A percentile compares a stretch with the other conserved stretches of the same genome.
Evolutionary conservation across 2,113 vertebrate species (phyloP).

Genomic region (Raja brachyura): DNA sequence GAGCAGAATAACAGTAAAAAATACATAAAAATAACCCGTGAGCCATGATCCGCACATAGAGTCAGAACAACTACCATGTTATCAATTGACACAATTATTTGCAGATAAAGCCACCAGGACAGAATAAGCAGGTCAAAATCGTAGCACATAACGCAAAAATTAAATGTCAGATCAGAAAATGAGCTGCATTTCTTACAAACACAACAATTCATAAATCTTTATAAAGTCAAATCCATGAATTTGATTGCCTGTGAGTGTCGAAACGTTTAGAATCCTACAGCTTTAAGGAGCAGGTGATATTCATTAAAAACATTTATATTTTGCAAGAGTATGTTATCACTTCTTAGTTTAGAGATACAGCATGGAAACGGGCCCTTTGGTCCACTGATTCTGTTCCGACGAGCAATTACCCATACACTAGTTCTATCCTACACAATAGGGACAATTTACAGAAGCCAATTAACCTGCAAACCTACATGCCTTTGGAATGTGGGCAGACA

Average conservation of each 20-base stretch:
- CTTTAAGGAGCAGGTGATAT: neutral
- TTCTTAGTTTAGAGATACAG: too few species aligned
- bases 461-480: too few species aligned
- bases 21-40: neutral
- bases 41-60: neutral
- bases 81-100: neutral
- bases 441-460: too few species aligned
- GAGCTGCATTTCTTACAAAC: constrained; percentile 25
- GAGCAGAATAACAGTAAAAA: neutral
- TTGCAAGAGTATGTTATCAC: neutral
- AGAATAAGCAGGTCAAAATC: constrained; percentile 12
- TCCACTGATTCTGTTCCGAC: too few species aligned
- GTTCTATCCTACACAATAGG: too few species aligned
- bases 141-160: neutral
- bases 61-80: neutral
- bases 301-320: neutral
- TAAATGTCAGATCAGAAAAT: constrained; percentile 15
- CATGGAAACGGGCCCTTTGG: too few species aligned
- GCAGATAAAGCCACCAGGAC: constrained; percentile 1
- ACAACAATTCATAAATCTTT: too few species aligned
- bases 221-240: neutral
- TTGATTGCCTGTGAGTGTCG: neutral
- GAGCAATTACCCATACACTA: too few species aligned
- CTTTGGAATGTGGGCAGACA: too few species aligned
- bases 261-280: neutral